Evolutionary conservation across 2,888 invertebrate genomes (phyloP), one percentile per base, ranked within the genome.

Genomic region (Tachystola acroxantha): DNA sequence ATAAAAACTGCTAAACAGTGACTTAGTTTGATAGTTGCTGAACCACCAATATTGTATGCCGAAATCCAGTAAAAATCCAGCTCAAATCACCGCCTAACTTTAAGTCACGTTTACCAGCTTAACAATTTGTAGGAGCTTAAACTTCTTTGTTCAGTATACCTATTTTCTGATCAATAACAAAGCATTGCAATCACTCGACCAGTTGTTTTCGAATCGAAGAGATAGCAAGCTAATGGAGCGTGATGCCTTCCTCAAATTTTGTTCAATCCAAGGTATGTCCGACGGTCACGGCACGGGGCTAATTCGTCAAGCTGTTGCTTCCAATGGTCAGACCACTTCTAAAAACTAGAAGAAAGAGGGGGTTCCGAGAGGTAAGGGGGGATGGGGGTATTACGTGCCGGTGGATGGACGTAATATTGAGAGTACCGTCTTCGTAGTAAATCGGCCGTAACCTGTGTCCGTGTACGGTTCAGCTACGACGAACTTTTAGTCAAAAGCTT

Each of bases 391-490:
- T 61, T 73, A 77, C 74, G 76, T 72, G 69, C 64, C 63, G 59
- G 47, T 62, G 62, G 54, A 74, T 40, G 40, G 37, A 40, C 63
- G 74, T 76, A 74, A 72, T 63, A 71, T 60, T 64, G 56, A 68
- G 69, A 69, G 69, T 70, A 66, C 60, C 57, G 65, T 71, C 67
- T 48, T 76, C 68, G 48, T 76, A 76, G 77, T 75, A 73, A 78
- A 78, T 77, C 73, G 67, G 62, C 64, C 68, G 72, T 67, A 74
- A 63, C 68, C 62, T 69, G 68, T 53, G 51, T 57, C 53, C 47
- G 38, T 41, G 58, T 64, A 65, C 65, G 42, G 66, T 36, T 45
- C 59, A 22, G 40, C 54, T 54, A 45, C 53, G 57, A 47, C 64
- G 69, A 76, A 70, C 19, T 33, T 36, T 9, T 25, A 9, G 2